Evolutionary conservation across 1,140 invertebrate species (phyloP), one percentile per base, ranked within the genome.

Genomic region (Meloidogyne chitwoodi): DNA sequence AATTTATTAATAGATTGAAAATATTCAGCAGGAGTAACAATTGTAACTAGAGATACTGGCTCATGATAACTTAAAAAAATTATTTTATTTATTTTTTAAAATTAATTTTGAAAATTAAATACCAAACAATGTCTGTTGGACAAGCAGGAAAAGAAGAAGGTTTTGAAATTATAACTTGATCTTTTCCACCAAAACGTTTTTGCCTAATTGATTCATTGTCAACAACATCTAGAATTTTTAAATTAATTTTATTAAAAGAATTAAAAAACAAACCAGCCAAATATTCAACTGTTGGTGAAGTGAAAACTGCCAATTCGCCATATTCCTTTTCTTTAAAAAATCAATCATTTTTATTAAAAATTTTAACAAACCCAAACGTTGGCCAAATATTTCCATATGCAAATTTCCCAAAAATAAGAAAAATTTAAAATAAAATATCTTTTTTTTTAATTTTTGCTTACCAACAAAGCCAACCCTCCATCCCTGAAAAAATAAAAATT

Each of bases 271-370:
- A 70, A 70, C 68, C 68, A n/a, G 76, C 76, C 22, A 93, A 93
- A 87, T 96, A 98, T 0, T 94, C 94, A 14, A 99, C 95, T 87
- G 92, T 94, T 4, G 96, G 96, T 2, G 93, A 91, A 31, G 96
- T 98, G 12, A 97, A 89, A 68, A 98, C 92, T 2, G 94, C 91
- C 84, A 93, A 91, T 10, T 93, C 92, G 83, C 92, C 92, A 88
- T 94, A 93, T 89, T 99, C 96, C 87, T 98, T 94, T 81, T 97
- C 92, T 91, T 92, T 85, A 98, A 98, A 0, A 85, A 78, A 8
- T 44, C 22, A 77, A 80, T 56, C 0, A 19, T 11, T 72, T 26
- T 65, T 3, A n/a, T 74, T 14, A 1, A 61, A 56, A 62, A 2
- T 22, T 27, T 24, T 19, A 56, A n/a, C 5, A 48, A 29, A 74